Conservation (phyloP, 2,113 vertebrate species). For the Stegostoma tigrinum region DNA sequence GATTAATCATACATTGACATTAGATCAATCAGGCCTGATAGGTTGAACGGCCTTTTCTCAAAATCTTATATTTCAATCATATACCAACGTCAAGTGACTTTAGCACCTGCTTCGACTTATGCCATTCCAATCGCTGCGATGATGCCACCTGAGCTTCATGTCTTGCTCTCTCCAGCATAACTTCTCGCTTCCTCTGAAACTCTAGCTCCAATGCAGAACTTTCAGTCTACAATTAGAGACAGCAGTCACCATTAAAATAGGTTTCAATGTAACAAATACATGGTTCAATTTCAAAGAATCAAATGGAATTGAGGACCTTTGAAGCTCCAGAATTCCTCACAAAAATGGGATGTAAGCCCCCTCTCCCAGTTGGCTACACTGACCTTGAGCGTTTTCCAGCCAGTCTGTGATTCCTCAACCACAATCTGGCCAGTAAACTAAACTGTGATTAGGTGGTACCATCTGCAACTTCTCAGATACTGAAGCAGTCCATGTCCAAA, state of each 20-base stretch:
- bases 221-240: conserved; percentile 49
- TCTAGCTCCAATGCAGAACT: conserved; percentile 56
- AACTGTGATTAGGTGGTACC: not conserved
- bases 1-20: not conserved
- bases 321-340: not conserved
- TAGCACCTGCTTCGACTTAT: conserved; percentile 56
- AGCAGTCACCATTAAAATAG: not conserved
- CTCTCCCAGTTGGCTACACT: not conserved
- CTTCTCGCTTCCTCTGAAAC: conserved; percentile 69
- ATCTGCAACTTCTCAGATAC: too few species aligned
- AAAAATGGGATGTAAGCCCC: not conserved
- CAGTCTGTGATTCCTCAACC: not conserved
- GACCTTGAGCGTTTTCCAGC: not conserved
- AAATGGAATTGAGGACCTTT: not conserved
- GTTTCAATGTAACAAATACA: not conserved
- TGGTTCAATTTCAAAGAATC: not conserved
- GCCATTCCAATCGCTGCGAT: conserved; percentile 59
- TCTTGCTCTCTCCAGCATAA: conserved; percentile 63
- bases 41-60: not conserved
- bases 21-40: not conserved
- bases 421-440: not conserved
- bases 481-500: too few species aligned
- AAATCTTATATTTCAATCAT: not conserved
- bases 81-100: not conserved
- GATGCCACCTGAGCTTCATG: conserved; percentile 55